phyloP scores from a whole-genome alignment of 1,140 invertebrate genomes.

The Heliconius nattereri region DNA sequence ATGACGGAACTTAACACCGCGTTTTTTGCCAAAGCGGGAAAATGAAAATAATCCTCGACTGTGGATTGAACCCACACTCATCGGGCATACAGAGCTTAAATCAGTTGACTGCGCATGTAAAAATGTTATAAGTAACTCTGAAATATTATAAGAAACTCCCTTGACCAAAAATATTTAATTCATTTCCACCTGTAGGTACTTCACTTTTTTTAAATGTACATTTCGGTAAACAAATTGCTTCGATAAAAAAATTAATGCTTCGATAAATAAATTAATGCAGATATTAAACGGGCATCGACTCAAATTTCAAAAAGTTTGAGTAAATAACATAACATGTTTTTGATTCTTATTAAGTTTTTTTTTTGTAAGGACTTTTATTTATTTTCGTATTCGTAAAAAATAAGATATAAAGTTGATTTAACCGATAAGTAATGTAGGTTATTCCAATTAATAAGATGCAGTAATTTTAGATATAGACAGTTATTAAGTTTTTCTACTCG shows the following conservation, averaged over 20 bases:
- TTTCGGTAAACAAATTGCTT: background rate
- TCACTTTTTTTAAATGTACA: background rate
- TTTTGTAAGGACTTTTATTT: background rate
- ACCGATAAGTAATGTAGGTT: background rate
- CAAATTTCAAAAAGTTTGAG: background rate
- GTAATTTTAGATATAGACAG: background rate
- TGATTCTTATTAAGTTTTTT: background rate
- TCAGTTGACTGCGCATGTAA: too few species aligned
- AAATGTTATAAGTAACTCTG: too few species aligned
- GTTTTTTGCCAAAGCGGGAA: too few species aligned
- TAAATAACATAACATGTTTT: background rate
- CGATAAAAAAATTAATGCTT: background rate
- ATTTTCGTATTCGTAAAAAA: background rate
- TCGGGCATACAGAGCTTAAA: too few species aligned
- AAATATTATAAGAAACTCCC: too few species aligned
- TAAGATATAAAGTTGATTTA: background rate
- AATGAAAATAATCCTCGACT: too few species aligned
- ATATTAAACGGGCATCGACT: conserved; percentile 7
- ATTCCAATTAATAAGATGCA: background rate
- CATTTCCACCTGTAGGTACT: too few species aligned
- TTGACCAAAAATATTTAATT: too few species aligned
- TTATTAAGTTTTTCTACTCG: background rate
- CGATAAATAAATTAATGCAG: background rate
- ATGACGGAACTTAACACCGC: too few species aligned
- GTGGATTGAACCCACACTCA: too few species aligned